Conservation (phyloP, 2,113 vertebrate species). For the Oreochromis spilurus region DNA sequence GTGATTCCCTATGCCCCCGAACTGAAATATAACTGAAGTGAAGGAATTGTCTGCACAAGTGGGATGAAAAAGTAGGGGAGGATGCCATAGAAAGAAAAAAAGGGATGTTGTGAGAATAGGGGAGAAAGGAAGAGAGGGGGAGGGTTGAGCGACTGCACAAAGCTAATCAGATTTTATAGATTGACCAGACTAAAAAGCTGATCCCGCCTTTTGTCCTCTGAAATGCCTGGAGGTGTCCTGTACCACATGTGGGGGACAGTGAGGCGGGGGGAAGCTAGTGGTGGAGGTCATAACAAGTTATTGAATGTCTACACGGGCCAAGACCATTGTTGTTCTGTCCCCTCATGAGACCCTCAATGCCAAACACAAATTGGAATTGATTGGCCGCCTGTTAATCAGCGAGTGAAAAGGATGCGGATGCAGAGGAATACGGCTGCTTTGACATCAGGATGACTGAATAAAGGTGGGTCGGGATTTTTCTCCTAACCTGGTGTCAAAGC, state of each 20-base stretch:
- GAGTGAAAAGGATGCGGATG: slow-evolving; percentile 5
- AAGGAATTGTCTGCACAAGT: slow-evolving; percentile 42
- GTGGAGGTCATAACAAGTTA: slow-evolving; percentile 54
- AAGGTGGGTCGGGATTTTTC: neutral
- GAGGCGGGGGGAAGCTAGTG: neutral
- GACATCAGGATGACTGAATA: neutral
- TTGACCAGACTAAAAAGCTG: slow-evolving; percentile 54
- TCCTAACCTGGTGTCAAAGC: neutral
- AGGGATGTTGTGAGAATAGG: neutral
- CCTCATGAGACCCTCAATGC: slow-evolving; percentile 57
- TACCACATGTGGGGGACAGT: neutral
- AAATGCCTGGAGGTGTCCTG: slow-evolving; percentile 53
- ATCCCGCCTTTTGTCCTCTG: slow-evolving; percentile 65
- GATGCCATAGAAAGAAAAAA: neutral
- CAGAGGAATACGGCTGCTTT: neutral
- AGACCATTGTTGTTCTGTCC: slow-evolving; percentile 59
- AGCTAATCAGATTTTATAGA: slow-evolving; percentile 73
- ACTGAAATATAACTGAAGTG: slow-evolving; percentile 46
- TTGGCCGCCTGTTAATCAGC: slow-evolving; percentile 57
- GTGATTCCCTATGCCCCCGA: slow-evolving; percentile 27
- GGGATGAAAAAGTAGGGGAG: neutral
- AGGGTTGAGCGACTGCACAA: slow-evolving; percentile 10
- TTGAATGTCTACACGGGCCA: slow-evolving; percentile 49
- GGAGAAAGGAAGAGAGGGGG: neutral
- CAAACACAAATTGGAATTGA: slow-evolving; percentile 73